phyloP scores from a whole-genome alignment of 2,888 invertebrate species.

The Epinotia bilunana region DNA sequence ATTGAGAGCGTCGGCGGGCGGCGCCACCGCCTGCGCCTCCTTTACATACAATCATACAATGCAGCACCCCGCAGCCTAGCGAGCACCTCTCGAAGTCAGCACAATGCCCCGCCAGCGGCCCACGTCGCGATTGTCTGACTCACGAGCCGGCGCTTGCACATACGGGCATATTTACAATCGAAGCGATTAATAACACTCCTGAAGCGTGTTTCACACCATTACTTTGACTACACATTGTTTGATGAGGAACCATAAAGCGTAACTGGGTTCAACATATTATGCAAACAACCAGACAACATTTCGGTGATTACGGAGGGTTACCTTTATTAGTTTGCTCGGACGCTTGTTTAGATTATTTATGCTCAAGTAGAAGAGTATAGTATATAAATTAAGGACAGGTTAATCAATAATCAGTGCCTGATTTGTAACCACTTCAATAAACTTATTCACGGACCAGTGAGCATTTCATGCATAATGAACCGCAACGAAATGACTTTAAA shows the following conservation, averaged over 20 bases:
- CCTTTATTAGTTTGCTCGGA: slow-evolving; percentile 18
- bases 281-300: slow-evolving; percentile 18
- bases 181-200: slow-evolving; percentile 73
- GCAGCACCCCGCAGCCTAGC: slow-evolving; percentile 60
- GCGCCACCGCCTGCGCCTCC: slow-evolving; percentile 70
- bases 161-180: slow-evolving; percentile 77
- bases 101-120: slow-evolving; percentile 67
- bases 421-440: slow-evolving; percentile 61
- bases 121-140: slow-evolving; percentile 79
- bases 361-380: slow-evolving; percentile 7
- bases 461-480: slow-evolving; percentile 62
- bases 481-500: slow-evolving; percentile 58
- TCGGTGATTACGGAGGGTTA: slow-evolving; percentile 27
- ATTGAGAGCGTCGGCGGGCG: slow-evolving; percentile 67
- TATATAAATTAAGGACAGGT: slow-evolving; percentile 44
- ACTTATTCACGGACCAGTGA: slow-evolving; percentile 62
- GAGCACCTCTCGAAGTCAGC: slow-evolving; percentile 53
- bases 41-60: slow-evolving; percentile 81
- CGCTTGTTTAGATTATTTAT: slow-evolving; percentile 14
- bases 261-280: slow-evolving; percentile 32
- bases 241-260: slow-evolving; percentile 31
- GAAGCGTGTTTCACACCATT: slow-evolving; percentile 56
- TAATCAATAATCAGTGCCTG: slow-evolving; percentile 66
- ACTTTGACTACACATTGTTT: slow-evolving; percentile 41
- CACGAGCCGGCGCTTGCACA: slow-evolving; percentile 68